Evolutionary conservation across 2,797 vertebrate species (phyloP).

Genomic region (Lepus townsendii): DNA sequence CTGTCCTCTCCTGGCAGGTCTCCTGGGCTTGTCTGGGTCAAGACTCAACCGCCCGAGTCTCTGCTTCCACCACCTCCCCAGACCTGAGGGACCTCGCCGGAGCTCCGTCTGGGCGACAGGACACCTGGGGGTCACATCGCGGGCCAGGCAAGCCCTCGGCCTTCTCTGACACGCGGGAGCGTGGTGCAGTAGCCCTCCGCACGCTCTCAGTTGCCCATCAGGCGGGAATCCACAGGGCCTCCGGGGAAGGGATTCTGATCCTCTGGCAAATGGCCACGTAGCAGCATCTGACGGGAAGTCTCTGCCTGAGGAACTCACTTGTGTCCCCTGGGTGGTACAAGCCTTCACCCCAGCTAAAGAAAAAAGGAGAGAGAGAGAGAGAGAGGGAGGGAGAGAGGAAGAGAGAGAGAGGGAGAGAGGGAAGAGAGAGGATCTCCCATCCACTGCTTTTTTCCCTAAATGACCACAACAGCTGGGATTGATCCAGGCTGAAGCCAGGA

Average conservation of each 20-base stretch:
- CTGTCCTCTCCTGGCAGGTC: background rate
- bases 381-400: too few relatives aligned
- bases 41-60: background rate
- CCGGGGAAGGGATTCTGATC: background rate
- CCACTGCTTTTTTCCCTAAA: too few relatives aligned
- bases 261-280: background rate
- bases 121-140: background rate
- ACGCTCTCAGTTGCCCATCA: too few relatives aligned
- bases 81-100: background rate
- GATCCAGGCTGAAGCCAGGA: too few relatives aligned
- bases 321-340: background rate
- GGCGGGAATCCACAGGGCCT: background rate
- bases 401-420: too few relatives aligned
- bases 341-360: background rate
- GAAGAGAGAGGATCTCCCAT: too few relatives aligned
- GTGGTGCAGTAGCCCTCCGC: background rate
- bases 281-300: background rate
- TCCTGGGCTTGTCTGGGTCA: slow-evolving; percentile 50
- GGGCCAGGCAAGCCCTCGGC: background rate
- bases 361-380: too few relatives aligned
- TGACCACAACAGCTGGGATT: too few relatives aligned
- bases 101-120: too few relatives aligned
- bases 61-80: background rate
- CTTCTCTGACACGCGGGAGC: background rate
- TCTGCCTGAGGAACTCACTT: background rate